Base-by-base conservation (phyloP, 2,797 vertebrate genomes). In the Macroramphosus scolopax region DNA sequence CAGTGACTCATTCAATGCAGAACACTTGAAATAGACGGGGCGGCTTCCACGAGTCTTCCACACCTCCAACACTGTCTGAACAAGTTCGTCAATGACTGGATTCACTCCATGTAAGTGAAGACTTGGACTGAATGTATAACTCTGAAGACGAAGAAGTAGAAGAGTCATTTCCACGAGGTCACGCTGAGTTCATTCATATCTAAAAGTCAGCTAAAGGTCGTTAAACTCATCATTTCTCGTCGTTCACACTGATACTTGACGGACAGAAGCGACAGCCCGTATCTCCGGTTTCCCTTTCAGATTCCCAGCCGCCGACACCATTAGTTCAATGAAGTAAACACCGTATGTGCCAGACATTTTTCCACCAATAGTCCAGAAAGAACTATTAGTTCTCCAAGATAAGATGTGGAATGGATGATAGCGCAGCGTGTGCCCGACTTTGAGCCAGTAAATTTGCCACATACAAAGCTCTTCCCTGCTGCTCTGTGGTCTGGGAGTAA, bases 241-340 rank as follows among this genome's bases (percentile, higher is more conserved):
- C n/a, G n/a, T n/a, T n/a, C n/a, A n/a, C n/a, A n/a, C n/a, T n/a
- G n/a, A n/a, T n/a, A n/a, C n/a, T n/a, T n/a, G n/a, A n/a, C n/a
- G n/a, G n/a, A n/a, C n/a, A n/a, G n/a, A n/a, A n/a, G n/a, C n/a
- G 55, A 60, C 49, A 53, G 43, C 29, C 22, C 40, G 40, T 17
- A 24, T 47, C 17, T 56, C 10, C 30, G 28, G 24, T 43, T 55
- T 44, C 29, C 40, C 37, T 35, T 15, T 63, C 8, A 39, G 1
- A 54, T 45, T 63, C 43, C n/a, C n/a, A n/a, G n/a, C n/a, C n/a
- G n/a, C n/a, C n/a, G n/a, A n/a, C n/a, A n/a, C n/a, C n/a, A n/a
- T n/a, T n/a, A n/a, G n/a, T n/a, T n/a, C n/a, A n/a, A n/a, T 34
- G 38, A 75, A 52, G 59, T 75, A 74, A 79, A 72, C 48, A 70